Conservation (phyloP, 2,888 invertebrate genomes). For the Galerucella nymphaeae region DNA sequence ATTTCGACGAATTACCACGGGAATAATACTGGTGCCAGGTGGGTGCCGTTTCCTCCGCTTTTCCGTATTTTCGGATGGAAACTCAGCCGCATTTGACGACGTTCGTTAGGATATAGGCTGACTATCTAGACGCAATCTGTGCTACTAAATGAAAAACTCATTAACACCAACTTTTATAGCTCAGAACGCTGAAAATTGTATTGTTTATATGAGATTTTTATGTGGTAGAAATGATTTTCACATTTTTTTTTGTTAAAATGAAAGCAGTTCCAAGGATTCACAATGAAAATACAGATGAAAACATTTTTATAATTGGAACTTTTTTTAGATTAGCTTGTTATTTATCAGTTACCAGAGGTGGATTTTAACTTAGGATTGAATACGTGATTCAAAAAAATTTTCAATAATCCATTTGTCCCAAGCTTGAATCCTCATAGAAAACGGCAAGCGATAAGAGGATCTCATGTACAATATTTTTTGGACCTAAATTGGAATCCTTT, state of each 20-base stretch:
- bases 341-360: too few relatives aligned
- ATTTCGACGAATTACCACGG: constrained; percentile 31
- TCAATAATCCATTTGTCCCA: too few relatives aligned
- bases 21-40: constrained; percentile 20
- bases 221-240: constrained; percentile 24
- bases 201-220: constrained; percentile 23
- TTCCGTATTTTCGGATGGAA: constrained; percentile 46
- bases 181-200: constrained; percentile 30
- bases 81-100: constrained; percentile 51
- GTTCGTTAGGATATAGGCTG: constrained; percentile 51
- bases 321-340: too few relatives aligned
- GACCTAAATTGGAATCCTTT: too few relatives aligned
- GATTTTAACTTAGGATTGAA: too few relatives aligned
- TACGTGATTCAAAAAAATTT: too few relatives aligned
- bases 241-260: constrained; percentile 7
- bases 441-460: too few relatives aligned
- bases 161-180: constrained; percentile 54
- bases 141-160: constrained; percentile 62
- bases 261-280: too few relatives aligned
- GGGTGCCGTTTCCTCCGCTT: constrained; percentile 31
- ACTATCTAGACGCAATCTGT: constrained; percentile 58
- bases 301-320: too few relatives aligned
- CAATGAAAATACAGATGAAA: too few relatives aligned
- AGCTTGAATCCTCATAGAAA: too few relatives aligned
- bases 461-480: too few relatives aligned